These are phyloP conservation scores for Germaria angustata DNA, from an alignment of 2,888 invertebrate genomes.

Conservation along the genomic window DNA sequence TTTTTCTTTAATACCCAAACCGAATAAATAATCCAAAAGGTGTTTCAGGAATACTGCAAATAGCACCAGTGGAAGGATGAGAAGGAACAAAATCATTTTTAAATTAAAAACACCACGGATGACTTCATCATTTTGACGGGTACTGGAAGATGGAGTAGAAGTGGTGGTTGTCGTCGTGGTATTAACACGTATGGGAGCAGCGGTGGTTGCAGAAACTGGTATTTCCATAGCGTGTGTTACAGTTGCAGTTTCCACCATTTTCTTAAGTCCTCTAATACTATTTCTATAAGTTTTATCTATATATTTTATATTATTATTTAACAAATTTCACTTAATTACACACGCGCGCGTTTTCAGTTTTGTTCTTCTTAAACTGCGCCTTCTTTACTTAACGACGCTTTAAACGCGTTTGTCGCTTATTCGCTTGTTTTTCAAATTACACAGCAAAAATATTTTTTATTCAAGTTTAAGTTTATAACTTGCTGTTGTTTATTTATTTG, in stretches of 20 bases:
- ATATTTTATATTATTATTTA: not conserved
- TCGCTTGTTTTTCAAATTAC: conserved; percentile 33
- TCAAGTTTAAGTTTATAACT: conserved; percentile 42
- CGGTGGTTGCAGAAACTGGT: conserved; percentile 57
- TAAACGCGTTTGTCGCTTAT: conserved; percentile 62
- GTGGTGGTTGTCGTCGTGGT: conserved; percentile 51
- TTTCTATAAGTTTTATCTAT: not conserved
- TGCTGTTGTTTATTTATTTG: not conserved
- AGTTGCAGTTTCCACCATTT: conserved; percentile 75
- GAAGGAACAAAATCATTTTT: conserved; percentile 74
- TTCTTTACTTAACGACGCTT: conserved; percentile 62
- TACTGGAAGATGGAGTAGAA: conserved; percentile 20
- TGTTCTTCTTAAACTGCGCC: conserved; percentile 5
- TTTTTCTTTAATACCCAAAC: conserved; percentile 75
- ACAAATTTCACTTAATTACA: conserved; percentile 29
- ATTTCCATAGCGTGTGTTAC: conserved; percentile 59
- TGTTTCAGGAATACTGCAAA: conserved; percentile 77
- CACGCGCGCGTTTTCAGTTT: conserved; percentile 44
- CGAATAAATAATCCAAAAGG: conserved; percentile 77
- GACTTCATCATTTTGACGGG: conserved; percentile 73
- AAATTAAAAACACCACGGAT: conserved; percentile 75
- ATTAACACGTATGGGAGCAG: conserved; percentile 60
- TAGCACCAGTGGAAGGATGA: conserved; percentile 75
- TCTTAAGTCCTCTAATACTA: conserved; percentile 1
- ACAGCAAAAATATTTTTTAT: conserved; percentile 49